A percentile compares a stretch with the other conserved stretches of the same genome.
Conservation (phyloP, 2,888 invertebrate genomes). For the Lasiommata megera region DNA sequence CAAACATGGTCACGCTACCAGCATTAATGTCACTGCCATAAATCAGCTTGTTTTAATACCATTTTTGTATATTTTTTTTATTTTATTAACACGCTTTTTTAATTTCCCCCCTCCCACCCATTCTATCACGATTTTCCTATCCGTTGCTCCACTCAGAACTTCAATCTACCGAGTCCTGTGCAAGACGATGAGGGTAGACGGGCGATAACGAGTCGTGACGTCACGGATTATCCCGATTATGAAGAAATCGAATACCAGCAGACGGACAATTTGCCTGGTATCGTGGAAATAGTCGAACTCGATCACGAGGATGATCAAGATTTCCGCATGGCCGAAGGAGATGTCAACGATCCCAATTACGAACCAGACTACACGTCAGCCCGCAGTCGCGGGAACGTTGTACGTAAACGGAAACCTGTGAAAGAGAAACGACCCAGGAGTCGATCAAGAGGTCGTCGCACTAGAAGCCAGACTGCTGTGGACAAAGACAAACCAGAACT, state of each 20-base stretch:
- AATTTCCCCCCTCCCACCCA: conserved; percentile 67
- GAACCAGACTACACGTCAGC: conserved; percentile 48
- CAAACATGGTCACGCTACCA: conserved; percentile 54
- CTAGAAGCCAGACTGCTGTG: conserved; percentile 63
- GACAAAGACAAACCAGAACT: conserved; percentile 49
- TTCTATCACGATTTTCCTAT: conserved; percentile 63
- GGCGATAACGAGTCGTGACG: conserved; percentile 55
- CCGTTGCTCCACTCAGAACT: conserved; percentile 69
- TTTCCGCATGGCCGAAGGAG: conserved; percentile 46
- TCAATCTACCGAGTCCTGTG: conserved; percentile 71
- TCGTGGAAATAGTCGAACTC: conserved; percentile 66
- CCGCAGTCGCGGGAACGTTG: conserved; percentile 63
- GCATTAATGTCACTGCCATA: conserved; percentile 45
- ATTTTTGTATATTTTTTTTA: conserved; percentile 52
- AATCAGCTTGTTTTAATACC: conserved; percentile 60
- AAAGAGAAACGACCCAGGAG: conserved; percentile 60
- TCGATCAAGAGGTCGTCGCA: conserved; percentile 65
- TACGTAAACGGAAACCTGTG: conserved; percentile 60
- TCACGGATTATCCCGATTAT: conserved; percentile 57
- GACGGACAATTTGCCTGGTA: conserved; percentile 47
- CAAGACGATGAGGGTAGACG: conserved; percentile 50
- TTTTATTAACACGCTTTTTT: conserved; percentile 83
- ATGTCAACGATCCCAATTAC: conserved; percentile 51
- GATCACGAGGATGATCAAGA: conserved; percentile 43
- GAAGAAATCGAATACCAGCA: conserved; percentile 63